Evolutionary conservation across 2,888 invertebrate species (phyloP), one percentile per base, ranked within the genome.

Genomic region (Halictus ligatus): DNA sequence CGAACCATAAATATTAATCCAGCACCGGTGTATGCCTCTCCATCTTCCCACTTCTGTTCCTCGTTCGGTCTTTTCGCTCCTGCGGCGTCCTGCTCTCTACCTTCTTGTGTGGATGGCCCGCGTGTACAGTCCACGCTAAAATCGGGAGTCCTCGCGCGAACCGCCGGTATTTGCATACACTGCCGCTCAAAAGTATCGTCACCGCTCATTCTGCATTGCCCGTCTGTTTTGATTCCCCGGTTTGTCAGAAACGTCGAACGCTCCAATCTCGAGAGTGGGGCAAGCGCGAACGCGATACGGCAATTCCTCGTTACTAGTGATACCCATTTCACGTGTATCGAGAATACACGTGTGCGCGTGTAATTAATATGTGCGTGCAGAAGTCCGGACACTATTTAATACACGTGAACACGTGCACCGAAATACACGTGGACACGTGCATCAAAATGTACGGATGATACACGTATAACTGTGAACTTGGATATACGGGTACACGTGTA

Each of bases 1-100:
- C 90, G 86, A 92, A 92, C 89, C 89, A 92, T 92, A 92, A 92
- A 92, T 92, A 92, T 92, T 91, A 92, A 92, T 92, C 88, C 90
- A 81, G 80, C 80, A 46, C 76, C 78, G 85, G 88, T 86, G 78
- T 82, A 48, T 80, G 67, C 76, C 78, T 60, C 73, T 54, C 50
- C 74, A 67, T 79, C 81, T 83, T 72, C 35, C 78, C 75, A 58
- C 80, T 69, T 80, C 76, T 64, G 48, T 69, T 69, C 76, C 75
- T 77, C 75, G 83, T 64, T 69, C 64, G 29, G 73, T 76, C 75
- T 64, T 77, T 35, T 35, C 67, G 67, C 35, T 67, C 67, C 67
- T 15, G n/a, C 48, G 50, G 71, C 76, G 72, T 77, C 64, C 73
- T 83, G 48, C 77, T 69, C 60, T 48, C 46, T 67, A 75, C 74